Evolutionary conservation across 2,888 invertebrate genomes (phyloP), one percentile per base, ranked within the genome.

Genomic region (Drosophila longiperda): DNA sequence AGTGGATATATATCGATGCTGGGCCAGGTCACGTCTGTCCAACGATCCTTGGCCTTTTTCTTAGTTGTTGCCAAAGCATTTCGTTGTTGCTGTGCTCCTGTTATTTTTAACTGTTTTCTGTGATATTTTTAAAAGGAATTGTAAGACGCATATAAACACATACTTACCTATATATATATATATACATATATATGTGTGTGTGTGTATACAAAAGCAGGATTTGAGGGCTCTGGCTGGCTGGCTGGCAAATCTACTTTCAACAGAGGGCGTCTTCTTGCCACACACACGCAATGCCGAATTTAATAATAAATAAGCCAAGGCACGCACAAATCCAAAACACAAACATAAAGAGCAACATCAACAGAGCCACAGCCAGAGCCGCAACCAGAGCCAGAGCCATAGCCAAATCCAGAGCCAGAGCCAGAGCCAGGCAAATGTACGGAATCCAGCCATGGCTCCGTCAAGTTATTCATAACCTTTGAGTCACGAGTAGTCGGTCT

Each of bases 281-380:
- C 62, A 60, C 52, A 64, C 79, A 80, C 82, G 75, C 82, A 82
- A 63, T 52, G 63, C 53, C 67, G 60, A 65, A 50, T 67, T 73
- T 73, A 82, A 80, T 80, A 78, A 78, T 80, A 80, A 78, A 82
- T 82, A 82, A 82, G 75, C 75, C 75, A 80, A 66, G 78, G 78
- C 73, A 81, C 78, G 77, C 77, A 73, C 68, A 67, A 62, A 53
- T 61, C 60, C 65, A 52, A 61, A 60, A 50, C 60, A 65, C 40
- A 61, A 50, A 52, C 48, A 45, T 36, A 33, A 57, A 57, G 57
- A 57, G 40, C 57, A 50, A 34, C 60, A 34, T 32, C 23, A 49
- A 40, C 59, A 40, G 48, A n/a, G 34, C 17, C 12, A 40, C 12
- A 32, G 8, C 17, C 20, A n/a, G 26, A 64, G 29, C 49, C 34